Evolutionary conservation across 92 coral and sea anemone genomes (phyloP).

Genomic region (Palythoa grandiflora): DNA sequence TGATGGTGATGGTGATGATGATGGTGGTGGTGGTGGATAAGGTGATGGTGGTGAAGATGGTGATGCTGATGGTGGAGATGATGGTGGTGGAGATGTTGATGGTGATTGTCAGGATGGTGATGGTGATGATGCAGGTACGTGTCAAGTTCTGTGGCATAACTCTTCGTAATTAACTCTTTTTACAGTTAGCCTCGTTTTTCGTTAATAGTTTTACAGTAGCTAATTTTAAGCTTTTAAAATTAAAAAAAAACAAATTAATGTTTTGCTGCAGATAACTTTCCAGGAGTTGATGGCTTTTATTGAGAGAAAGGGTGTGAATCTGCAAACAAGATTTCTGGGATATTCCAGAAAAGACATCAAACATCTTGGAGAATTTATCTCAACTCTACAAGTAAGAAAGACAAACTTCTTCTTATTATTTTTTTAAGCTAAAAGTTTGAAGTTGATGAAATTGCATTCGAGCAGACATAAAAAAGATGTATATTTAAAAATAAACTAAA

Average conservation of each 20-base stretch:
- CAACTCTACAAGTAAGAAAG: conserved; percentile 84
- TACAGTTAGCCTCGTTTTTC: background rate
- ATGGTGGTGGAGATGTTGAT: no score
- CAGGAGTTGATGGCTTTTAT: conserved; percentile 97
- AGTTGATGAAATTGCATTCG: background rate
- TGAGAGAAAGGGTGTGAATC: conserved; percentile 95
- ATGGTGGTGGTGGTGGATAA: no score
- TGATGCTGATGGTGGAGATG: no score
- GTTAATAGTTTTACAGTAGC: background rate
- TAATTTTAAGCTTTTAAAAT: background rate
- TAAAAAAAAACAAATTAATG: background rate
- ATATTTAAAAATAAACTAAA: no score
- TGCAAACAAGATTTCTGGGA: conserved; percentile 96
- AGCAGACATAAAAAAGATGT: no score
- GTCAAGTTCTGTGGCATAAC: no score
- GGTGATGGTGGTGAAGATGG: no score
- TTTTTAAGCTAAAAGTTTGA: background rate
- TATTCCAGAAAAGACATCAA: conserved; percentile 94
- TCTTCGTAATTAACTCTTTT: no score
- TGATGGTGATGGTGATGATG: no score
- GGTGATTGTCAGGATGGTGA: background rate
- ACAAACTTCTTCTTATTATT: no score
- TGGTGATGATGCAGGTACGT: background rate
- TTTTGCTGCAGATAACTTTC: conserved; percentile 83
- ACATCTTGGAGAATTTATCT: conserved; percentile 95